Evolutionary conservation across 2,888 invertebrate genomes (phyloP), one percentile per base, ranked within the genome.

Genomic region (Aphidoletes aphidimyza): DNA sequence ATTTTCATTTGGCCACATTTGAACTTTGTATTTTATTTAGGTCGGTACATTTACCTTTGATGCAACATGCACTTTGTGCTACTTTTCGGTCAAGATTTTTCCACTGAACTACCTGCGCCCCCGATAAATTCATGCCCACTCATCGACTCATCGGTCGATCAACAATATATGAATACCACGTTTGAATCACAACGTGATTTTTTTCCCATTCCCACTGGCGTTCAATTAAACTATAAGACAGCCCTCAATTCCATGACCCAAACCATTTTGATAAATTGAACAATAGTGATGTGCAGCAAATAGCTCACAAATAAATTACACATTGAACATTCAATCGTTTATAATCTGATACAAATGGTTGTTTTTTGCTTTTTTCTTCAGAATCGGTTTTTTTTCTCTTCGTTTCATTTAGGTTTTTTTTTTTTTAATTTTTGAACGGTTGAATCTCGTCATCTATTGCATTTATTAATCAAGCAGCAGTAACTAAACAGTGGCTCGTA

Each of bases 191-290:
- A n/a, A n/a, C n/a, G n/a, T n/a, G n/a, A n/a, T n/a, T n/a, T n/a
- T n/a, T n/a, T n/a, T n/a, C n/a, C n/a, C n/a, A n/a, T 17, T 47
- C 9, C 22, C 0, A 54, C 22, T 47, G 54, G 26, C 26, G 8
- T 26, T 30, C 30, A 6, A 11, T 69, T 2, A 69, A 69, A 54
- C 22, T 54, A 54, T 54, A 2, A 26, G 17, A 47, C n/a, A 54
- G 22, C 2, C 54, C 54, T 54, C 30, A 69, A 69, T 69, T 14
- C 69, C 30, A 69, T 69, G 30, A 69, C 69, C 69, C 69, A 69
- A 30, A 30, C 69, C 69, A 69, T 69, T 54, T 69, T 69, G 69
- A 69, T 69, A 34, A 69, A 69, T 69, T 69, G 34, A 14, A 30
- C 30, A 69, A 30, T 14, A 30, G 30, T 69, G 69, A 30, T 69